Evolutionary conservation across 1,140 invertebrate species (phyloP), one percentile per base, ranked within the genome.

Genomic region (Tribolium madens): DNA sequence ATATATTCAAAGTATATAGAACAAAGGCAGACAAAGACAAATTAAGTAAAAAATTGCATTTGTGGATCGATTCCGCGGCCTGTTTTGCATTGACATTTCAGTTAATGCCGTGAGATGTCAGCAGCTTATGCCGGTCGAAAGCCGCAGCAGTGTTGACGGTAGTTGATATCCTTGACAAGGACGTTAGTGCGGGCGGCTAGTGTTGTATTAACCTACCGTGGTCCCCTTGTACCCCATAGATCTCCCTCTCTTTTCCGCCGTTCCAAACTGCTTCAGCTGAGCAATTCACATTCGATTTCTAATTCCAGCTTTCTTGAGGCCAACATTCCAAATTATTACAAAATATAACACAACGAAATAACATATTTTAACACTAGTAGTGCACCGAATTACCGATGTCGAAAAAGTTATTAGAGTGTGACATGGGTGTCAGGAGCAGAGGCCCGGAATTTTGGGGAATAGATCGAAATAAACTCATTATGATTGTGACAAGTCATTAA

Each of bases 111-210:
- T 31, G 57, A 64, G 57, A 64, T 64, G 57, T 64, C 57, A 64
- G 57, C 26, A 64, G 57, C 26, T 14, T 15, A 26, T 26, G 57
- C 21, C 9, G 21, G 21, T 12, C 21, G 57, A 31, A 64, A 31
- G 21, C 57, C 21, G 7, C 57, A 64, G 57, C 21, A 75, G n/a
- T 46, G 68, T 73, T 60, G 73, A 79, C 78, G 75, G 78, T 53
- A 77, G 71, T 78, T 78, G 79, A 76, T 80, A 80, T 78, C 79
- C 79, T 80, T 80, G 79, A 78, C 79, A 80, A 80, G 79, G 79
- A 75, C 79, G 79, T 78, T 76, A 72, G 77, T 80, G 79, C 76
- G 79, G 79, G 77, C 77, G 77, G 75, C 73, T 75, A 68, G 52
- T 74, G 57, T 57, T 57, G 15, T 33, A n/a, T 73, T 53, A 17